Evolutionary conservation across 2,113 vertebrate genomes (phyloP).

Genomic region (Benthochromis sp.): DNA sequence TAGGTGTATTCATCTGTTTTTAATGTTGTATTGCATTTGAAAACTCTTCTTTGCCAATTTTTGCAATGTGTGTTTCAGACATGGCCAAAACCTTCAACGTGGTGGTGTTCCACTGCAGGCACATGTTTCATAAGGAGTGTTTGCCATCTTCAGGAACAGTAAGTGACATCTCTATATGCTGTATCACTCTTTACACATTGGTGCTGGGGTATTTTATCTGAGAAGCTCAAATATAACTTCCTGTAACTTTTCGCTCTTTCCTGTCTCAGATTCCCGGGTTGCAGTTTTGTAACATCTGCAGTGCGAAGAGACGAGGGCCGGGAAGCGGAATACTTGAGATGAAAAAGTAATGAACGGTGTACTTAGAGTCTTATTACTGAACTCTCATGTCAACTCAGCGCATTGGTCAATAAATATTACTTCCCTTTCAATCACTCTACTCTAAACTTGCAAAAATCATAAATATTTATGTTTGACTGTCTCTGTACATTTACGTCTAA

Average conservation of each 20-base stretch:
- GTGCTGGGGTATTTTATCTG: not conserved
- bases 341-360: conserved; percentile 58
- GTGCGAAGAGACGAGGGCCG: conserved; percentile 86
- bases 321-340: conserved; percentile 87
- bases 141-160: conserved; percentile 82
- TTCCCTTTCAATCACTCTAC: not conserved
- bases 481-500: conserved; percentile 31
- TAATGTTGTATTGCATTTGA: not conserved
- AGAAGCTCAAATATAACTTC: not conserved
- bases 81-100: conserved; percentile 83
- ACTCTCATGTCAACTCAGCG: not conserved
- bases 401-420: conserved; percentile 23
- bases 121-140: conserved; percentile 98
- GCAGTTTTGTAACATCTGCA: conserved; percentile 97
- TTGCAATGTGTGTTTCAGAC: conserved; percentile 68
- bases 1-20: not conserved
- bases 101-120: conserved; percentile 94
- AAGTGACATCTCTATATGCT: conserved; percentile 38
- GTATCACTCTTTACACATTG: not conserved
- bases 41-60: not conserved
- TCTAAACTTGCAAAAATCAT: conserved; percentile 6
- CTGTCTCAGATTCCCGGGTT: conserved; percentile 72
- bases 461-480: conserved; percentile 2
- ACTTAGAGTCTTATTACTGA: not conserved
- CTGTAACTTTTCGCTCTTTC: not conserved